These are phyloP conservation scores for Brachyalestes nurse DNA, from an alignment of 2,797 vertebrate species.

Conservation along the genomic window DNA sequence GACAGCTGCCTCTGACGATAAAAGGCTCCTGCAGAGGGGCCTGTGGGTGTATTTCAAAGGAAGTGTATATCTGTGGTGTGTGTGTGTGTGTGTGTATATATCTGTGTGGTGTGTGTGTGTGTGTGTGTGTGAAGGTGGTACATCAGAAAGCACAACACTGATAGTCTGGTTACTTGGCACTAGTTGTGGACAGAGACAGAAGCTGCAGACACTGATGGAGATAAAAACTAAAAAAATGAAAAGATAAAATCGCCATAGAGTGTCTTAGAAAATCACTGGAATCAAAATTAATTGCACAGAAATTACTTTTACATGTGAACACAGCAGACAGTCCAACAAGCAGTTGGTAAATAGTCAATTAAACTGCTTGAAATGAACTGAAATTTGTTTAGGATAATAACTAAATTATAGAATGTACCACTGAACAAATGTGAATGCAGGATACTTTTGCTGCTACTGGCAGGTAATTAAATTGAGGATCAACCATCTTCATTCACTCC, in stretches of 20 bases:
- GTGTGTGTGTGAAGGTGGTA: not conserved
- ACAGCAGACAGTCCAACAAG: no score
- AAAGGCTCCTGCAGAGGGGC: conserved; percentile 72
- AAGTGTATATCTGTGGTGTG: conserved; percentile 35
- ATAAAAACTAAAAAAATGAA: not conserved
- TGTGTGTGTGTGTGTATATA: conserved; percentile 10
- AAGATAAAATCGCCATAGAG: not conserved
- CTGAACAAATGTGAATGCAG: no score
- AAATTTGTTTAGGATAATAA: no score
- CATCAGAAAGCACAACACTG: not conserved
- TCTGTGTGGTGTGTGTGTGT: not conserved
- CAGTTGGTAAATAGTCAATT: no score
- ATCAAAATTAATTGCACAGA: no score
- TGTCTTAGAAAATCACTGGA: no score
- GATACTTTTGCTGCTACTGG: no score
- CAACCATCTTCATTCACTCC: no score
- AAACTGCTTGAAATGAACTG: no score
- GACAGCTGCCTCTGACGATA: conserved; percentile 77
- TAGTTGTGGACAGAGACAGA: not conserved
- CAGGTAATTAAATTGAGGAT: no score
- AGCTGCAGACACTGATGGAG: not conserved
- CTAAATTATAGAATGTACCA: no score
- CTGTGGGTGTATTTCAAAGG: conserved; percentile 76
- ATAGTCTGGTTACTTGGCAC: conserved; percentile 6
- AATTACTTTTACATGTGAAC: no score